These are phyloP conservation scores for Acrocephalus scirpaceus DNA, from an alignment of 2,797 vertebrate genomes.

Conservation along the genomic window DNA sequence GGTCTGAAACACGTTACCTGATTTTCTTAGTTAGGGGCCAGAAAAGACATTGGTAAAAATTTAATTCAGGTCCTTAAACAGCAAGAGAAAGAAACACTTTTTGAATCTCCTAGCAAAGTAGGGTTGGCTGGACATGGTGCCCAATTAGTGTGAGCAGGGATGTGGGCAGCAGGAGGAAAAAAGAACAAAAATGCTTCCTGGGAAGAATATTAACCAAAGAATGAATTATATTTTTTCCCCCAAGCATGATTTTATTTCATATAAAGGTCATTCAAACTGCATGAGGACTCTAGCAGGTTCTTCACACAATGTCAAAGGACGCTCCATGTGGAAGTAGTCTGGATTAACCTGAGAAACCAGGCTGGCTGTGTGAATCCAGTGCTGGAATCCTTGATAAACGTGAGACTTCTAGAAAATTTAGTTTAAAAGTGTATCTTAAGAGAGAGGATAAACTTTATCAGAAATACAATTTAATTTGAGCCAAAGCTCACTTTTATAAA, in stretches of 20 bases:
- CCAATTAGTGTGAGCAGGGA: fast-evolving
- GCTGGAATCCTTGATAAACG: neutral
- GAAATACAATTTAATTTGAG: neutral
- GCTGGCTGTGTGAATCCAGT: neutral
- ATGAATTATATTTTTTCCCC: neutral
- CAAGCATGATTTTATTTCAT: neutral
- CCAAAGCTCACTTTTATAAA: neutral
- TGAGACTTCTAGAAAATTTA: neutral
- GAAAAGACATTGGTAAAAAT: neutral
- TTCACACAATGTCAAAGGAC: too few species aligned
- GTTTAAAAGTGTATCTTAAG: neutral
- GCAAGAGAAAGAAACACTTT: neutral
- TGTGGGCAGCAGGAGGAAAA: neutral
- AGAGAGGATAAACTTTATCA: neutral
- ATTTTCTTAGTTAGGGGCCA: neutral
- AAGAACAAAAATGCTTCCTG: neutral
- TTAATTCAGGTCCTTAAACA: neutral
- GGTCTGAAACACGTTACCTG: neutral
- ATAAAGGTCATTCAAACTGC: neutral
- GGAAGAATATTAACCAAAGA: neutral
- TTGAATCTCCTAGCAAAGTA: neutral
- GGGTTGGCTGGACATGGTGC: neutral
- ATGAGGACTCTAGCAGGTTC: too few species aligned
- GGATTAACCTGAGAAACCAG: neutral
- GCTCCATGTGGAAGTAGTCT: neutral